Evolutionary conservation across 1,140 invertebrate genomes (phyloP).

Genomic region (Mercenaria mercenaria): DNA sequence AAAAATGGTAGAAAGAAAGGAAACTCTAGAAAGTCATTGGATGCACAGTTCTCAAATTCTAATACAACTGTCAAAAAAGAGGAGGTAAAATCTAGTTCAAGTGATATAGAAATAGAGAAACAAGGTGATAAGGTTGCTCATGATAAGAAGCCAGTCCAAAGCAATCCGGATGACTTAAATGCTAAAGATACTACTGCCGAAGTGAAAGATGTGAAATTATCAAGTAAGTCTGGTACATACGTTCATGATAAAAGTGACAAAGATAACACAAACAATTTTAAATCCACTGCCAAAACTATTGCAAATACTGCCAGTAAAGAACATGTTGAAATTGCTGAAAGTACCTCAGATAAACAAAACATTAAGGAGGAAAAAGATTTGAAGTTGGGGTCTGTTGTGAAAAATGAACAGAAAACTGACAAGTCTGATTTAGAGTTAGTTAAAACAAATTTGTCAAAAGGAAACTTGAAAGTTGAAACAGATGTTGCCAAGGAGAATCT

Average conservation of each 20-base stretch:
- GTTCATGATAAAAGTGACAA: neutral
- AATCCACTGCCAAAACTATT: too few relatives aligned
- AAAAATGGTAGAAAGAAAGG: conserved; percentile 37
- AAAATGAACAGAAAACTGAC: too few relatives aligned
- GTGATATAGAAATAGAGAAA: neutral
- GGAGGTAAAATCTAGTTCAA: neutral
- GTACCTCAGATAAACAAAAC: too few relatives aligned
- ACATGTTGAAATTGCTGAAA: too few relatives aligned
- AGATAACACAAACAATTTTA: neutral
- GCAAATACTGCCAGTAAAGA: too few relatives aligned
- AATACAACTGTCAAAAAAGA: neutral
- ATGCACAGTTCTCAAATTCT: neutral
- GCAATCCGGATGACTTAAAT: neutral
- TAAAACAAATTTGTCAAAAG: neutral
- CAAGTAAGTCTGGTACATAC: neutral
- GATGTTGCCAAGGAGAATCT: neutral
- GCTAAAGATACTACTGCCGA: neutral
- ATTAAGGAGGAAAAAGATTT: too few relatives aligned
- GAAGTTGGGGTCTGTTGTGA: too few relatives aligned
- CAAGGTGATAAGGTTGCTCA: neutral
- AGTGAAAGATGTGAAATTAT: neutral
- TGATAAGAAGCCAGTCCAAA: neutral
- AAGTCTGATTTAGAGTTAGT: neutral
- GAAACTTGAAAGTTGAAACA: neutral
- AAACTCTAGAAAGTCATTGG: neutral